phyloP scores from a whole-genome alignment of 2,888 invertebrate species.

The Drosophila paranaensis region DNA sequence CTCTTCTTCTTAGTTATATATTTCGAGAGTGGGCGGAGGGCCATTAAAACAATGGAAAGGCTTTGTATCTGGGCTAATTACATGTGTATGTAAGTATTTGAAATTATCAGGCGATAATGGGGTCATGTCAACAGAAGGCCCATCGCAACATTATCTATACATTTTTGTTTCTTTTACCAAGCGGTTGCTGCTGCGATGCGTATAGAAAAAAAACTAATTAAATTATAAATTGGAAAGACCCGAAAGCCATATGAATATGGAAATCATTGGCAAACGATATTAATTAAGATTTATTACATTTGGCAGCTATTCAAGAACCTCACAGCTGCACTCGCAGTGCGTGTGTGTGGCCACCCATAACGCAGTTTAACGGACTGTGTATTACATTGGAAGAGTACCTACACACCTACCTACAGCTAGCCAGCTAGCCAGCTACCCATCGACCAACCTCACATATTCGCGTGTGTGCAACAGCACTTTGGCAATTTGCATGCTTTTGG shows the following conservation, averaged over 20 bases:
- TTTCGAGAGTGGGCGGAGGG: constrained; percentile 27
- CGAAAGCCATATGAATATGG: constrained; percentile 54
- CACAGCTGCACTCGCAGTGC: background rate
- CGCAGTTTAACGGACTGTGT: constrained; percentile 21
- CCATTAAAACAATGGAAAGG: constrained; percentile 55
- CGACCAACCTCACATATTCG: background rate
- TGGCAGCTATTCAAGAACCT: constrained; percentile 57
- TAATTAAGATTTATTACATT: constrained; percentile 74
- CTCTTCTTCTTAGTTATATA: constrained; percentile 16
- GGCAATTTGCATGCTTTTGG: constrained; percentile 61
- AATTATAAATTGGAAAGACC: constrained; percentile 63
- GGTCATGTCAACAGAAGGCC: constrained; percentile 73
- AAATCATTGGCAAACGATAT: constrained; percentile 67
- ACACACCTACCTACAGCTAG: constrained; percentile 1
- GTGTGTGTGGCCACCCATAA: constrained; percentile 44
- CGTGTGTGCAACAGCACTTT: constrained; percentile 31
- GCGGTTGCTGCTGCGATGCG: constrained; percentile 4
- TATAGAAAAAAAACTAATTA: constrained; percentile 60
- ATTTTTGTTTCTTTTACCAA: constrained; percentile 39
- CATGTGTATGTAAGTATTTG: constrained; percentile 56
- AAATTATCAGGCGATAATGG: constrained; percentile 74
- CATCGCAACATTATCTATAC: constrained; percentile 56
- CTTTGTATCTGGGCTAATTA: constrained; percentile 69
- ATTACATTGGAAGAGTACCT: constrained; percentile 16
- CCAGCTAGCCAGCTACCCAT: background rate